Conservation (phyloP, 1,140 invertebrate species). For the Ips nitidus region DNA sequence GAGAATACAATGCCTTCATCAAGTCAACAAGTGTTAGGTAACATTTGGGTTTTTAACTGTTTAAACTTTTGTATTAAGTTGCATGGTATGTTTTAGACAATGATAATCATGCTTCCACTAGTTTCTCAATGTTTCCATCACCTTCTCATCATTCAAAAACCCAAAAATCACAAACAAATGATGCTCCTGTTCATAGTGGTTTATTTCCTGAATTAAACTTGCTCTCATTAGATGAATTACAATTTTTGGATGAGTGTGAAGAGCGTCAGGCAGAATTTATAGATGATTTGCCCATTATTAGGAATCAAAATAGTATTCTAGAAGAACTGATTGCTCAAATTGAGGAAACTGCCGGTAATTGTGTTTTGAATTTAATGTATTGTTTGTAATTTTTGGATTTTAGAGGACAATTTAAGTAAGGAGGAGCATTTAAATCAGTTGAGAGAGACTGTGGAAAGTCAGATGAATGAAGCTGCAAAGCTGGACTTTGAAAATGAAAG, state of each 20-base stretch:
- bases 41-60: not conserved
- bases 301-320: slow-evolving; percentile 66
- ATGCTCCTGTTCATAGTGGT: slow-evolving; percentile 32
- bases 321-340: slow-evolving; percentile 72
- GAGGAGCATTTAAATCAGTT: slow-evolving; percentile 64
- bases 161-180: not conserved
- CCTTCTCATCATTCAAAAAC: not conserved
- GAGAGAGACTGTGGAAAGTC: slow-evolving; percentile 62
- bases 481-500: slow-evolving; percentile 70
- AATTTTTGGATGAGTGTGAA: slow-evolving; percentile 65
- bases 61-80: too few species aligned
- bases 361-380: slow-evolving; percentile 27
- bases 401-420: slow-evolving; percentile 69
- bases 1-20: not conserved
- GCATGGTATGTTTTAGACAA: not conserved
- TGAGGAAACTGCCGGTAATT: slow-evolving; percentile 68
- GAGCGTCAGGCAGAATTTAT: slow-evolving; percentile 72
- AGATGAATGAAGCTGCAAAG: slow-evolving; percentile 66
- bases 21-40: not conserved
- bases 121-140: not conserved
- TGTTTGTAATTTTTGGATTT: slow-evolving; percentile 33
- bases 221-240: slow-evolving; percentile 68
- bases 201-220: slow-evolving; percentile 67
- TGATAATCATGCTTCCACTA: not conserved
- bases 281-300: slow-evolving; percentile 65